phyloP scores from a whole-genome alignment of 2,113 vertebrate species.

The Ceyx melanurus region DNA sequence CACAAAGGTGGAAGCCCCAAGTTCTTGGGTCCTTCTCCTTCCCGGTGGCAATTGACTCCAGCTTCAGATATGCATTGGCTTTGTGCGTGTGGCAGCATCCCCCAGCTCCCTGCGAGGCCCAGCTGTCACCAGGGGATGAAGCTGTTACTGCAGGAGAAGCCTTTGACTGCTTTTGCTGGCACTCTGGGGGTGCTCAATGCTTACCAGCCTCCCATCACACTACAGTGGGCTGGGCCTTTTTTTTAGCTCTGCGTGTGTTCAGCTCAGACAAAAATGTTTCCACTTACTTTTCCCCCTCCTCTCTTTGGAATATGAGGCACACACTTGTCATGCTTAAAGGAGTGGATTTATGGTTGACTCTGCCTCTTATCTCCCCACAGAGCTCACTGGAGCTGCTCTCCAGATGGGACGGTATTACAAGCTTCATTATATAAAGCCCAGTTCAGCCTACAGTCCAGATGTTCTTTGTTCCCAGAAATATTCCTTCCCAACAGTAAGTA shows the following conservation, averaged over 20 bases:
- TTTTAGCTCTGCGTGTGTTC: conserved; percentile 59
- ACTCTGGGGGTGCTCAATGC: conserved; percentile 20
- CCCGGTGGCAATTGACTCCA: not conserved
- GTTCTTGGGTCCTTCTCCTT: not conserved
- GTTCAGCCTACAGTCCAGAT: conserved; percentile 61
- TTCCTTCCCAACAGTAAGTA: conserved; percentile 43
- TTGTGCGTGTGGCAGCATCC: not conserved
- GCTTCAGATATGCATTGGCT: not conserved
- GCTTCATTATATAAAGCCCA: conserved; percentile 56
- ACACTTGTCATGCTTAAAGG: conserved; percentile 70
- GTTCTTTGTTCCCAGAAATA: conserved; percentile 71
- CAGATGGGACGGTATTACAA: conserved; percentile 69
- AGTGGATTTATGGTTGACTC: conserved; percentile 69
- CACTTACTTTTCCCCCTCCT: conserved; percentile 67
- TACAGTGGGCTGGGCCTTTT: not conserved
- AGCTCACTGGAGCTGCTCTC: conserved; percentile 64
- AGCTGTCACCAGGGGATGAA: conserved; percentile 19
- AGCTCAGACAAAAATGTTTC: conserved; percentile 65
- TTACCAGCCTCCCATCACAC: conserved; percentile 31
- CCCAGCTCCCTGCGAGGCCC: not conserved
- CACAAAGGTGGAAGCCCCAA: not conserved
- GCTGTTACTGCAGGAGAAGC: conserved; percentile 39
- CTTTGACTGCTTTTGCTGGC: conserved; percentile 20
- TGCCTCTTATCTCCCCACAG: conserved; percentile 67
- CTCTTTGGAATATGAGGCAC: conserved; percentile 65